Base-by-base conservation (phyloP, 30 jellyfish, hydroid and myxozoan species). In the Phacellophora camtschatica region DNA sequence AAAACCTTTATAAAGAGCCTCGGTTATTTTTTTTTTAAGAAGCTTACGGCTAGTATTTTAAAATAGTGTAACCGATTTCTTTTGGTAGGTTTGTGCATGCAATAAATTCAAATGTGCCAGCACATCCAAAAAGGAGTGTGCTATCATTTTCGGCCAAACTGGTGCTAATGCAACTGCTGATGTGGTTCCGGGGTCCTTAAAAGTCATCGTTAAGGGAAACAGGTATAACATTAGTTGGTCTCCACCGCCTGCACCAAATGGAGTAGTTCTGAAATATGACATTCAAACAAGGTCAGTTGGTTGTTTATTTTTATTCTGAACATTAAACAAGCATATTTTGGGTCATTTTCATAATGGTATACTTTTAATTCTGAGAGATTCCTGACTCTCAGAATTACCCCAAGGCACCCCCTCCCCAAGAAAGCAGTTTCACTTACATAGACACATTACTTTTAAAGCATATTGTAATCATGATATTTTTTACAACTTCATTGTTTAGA, bases 161-260 rank as follows among this genome's bases (percentile, higher is more conserved):
- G 98, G 71, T 61, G 86, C 81, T 49, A 79, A 73, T 81, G 18
- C 83, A 45, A 28, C 85, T 12, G 98, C 98, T 16, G 98, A 91
- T 39, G 48, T 66, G 15, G 69, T 91, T 1, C 89, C 83, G 0
- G 65, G 55, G 7, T 35, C 77, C 23, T 89, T 85, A 15, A 55
- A 2, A 12, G 95, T 81, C 45, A 37, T 58, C 24, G 96, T 91
- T 8, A 33, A 58, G 4, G 79, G 28, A 4, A 48, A 80, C 34
- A 33, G 43, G 64, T 91, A 39, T 71, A 66, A 73, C 45, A 82
- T 91, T 36, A 74, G 92, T 19, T 91, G 98, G 98, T 36, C 63
- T 0, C 87, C 96, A 10, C 98, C 98, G 8, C 46, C 59, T 2
- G n/a, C 54, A 46, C 96, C 98, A 8, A 91, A 91, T 68, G 98